Evolutionary conservation across 2,797 vertebrate species (phyloP).

Genomic region (Lycodopsis pacificus): DNA sequence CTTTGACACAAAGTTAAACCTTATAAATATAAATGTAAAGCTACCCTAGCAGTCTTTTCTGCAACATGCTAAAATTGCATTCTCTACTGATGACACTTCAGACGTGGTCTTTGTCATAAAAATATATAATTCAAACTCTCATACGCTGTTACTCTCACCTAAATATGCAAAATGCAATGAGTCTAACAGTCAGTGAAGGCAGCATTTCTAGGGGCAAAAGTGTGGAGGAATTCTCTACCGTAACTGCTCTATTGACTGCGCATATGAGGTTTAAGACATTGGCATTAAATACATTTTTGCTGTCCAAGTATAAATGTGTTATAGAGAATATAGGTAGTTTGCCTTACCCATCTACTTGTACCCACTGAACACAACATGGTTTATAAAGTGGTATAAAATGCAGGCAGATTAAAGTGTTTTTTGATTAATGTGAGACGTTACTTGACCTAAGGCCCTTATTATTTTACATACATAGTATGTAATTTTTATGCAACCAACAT

Average conservation of each 20-base stretch:
- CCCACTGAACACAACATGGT: background rate
- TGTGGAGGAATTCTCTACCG: constrained; percentile 79
- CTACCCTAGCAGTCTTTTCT: too few species aligned
- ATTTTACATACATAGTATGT: background rate
- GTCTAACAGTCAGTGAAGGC: constrained; percentile 57
- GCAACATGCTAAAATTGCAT: rapidly evolving
- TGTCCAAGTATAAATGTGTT: background rate
- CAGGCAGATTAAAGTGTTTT: background rate
- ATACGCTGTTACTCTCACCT: background rate
- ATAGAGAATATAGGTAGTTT: background rate
- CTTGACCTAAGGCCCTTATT: background rate
- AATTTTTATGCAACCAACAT: background rate
- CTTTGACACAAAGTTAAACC: background rate
- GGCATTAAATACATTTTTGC: background rate
- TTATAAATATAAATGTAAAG: background rate
- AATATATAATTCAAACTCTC: background rate
- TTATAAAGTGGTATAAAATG: constrained; percentile 8
- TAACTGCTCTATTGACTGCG: constrained; percentile 75
- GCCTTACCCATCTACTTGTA: background rate
- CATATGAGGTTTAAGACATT: constrained; percentile 14
- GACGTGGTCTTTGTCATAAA: background rate
- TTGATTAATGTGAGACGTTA: background rate
- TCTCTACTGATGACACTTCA: background rate
- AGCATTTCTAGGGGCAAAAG: constrained; percentile 59
- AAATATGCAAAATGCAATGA: rapidly evolving